A percentile compares a stretch with the other conserved stretches of the same genome.
phyloP scores from a whole-genome alignment of 53 echinoderm and acorn worm species.

The Henricia sp. region DNA sequence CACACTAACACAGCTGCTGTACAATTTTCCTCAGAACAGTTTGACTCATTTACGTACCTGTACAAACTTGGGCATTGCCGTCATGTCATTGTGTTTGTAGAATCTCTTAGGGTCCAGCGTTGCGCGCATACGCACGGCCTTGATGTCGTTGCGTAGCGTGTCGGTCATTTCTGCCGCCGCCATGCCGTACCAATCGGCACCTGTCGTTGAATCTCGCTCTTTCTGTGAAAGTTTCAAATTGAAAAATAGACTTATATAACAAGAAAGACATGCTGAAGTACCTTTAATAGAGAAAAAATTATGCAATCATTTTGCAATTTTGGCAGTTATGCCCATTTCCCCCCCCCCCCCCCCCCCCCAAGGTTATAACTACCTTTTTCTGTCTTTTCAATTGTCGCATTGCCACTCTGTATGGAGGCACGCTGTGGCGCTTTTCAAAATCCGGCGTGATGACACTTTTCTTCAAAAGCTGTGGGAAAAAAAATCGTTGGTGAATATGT shows the following conservation, averaged over 20 bases:
- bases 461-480: conserved; percentile 72
- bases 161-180: conserved; percentile 91
- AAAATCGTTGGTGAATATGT: too few relatives aligned
- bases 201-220: conserved; percentile 78
- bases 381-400: conserved; percentile 67
- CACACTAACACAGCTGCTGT: too few relatives aligned
- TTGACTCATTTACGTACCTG: conserved; percentile 84
- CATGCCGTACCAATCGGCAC: conserved; percentile 90
- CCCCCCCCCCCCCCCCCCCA: not conserved
- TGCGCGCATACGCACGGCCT: conserved; percentile 85
- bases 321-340: too few relatives aligned
- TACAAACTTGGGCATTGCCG: conserved; percentile 88
- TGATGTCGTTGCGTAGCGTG: conserved; percentile 87
- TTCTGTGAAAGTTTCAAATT: conserved; percentile 72
- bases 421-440: conserved; percentile 87
- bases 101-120: conserved; percentile 93
- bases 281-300: not conserved
- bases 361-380: conserved; percentile 66
- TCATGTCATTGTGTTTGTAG: conserved; percentile 95
- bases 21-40: too few relatives aligned
- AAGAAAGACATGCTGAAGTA: not conserved
- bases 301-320: too few relatives aligned
- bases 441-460: conserved; percentile 92
- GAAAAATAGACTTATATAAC: too few relatives aligned
- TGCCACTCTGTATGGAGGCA: conserved; percentile 77